Evolutionary conservation across 92 coral and sea anemone species (phyloP).

Genomic region (Pocillopora meandrina): DNA sequence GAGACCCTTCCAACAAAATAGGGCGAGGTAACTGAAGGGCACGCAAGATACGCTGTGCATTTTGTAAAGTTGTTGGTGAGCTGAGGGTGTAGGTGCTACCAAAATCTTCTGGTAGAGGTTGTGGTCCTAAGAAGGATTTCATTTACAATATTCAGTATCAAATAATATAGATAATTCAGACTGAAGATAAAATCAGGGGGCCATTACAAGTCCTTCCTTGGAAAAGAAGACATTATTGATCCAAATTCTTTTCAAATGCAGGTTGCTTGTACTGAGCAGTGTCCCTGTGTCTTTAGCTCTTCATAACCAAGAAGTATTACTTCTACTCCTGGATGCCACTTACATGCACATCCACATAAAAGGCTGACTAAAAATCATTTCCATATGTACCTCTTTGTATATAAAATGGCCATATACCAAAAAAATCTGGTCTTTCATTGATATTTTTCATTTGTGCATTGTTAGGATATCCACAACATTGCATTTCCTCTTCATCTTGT

Average conservation of each 20-base stretch:
- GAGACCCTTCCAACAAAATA: conserved; percentile 95
- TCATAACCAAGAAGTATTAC: no score
- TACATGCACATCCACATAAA: not conserved
- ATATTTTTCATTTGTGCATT: not conserved
- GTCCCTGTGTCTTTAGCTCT: no score
- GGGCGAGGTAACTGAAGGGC: conserved; percentile 91
- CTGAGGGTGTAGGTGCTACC: conserved; percentile 73
- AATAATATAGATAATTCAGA: not conserved
- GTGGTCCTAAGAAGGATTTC: conserved; percentile 59
- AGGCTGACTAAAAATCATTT: not conserved
- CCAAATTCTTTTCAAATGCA: no score
- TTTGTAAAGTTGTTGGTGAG: conserved; percentile 94
- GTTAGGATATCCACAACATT: not conserved
- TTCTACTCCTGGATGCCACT: not conserved
- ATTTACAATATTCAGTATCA: not conserved
- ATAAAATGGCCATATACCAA: conserved; percentile 81
- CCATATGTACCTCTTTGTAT: conserved; percentile 63
- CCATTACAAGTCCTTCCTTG: not conserved
- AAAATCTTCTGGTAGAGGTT: conserved; percentile 53
- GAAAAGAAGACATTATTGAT: no score
- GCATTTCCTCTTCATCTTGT: not conserved
- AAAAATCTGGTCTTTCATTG: conserved; percentile 30
- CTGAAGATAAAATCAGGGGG: no score
- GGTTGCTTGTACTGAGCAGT: no score
- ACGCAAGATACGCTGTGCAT: conserved; percentile 82